Percentiles rank a stretch among this genome's conserved stretches.
phyloP scores from a whole-genome alignment of 2,113 vertebrate genomes.

The Pachyramphus minor region DNA sequence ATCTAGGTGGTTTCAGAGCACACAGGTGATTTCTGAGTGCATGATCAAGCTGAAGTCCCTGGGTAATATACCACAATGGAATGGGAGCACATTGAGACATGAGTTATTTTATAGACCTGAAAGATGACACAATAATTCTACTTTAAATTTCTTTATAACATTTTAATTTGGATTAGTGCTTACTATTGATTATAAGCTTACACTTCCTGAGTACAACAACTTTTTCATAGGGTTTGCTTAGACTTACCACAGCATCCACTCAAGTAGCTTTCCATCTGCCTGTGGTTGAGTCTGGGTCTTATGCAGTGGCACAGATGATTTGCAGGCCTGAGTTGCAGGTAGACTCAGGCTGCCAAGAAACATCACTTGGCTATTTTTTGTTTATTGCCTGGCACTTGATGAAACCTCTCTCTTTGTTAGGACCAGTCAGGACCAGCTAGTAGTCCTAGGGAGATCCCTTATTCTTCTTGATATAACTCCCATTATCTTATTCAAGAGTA shows the following conservation, averaged over 20 bases:
- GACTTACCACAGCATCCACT: background rate
- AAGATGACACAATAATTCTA: background rate
- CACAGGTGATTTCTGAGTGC: background rate
- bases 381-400: background rate
- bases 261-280: background rate
- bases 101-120: background rate
- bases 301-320: background rate
- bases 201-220: background rate
- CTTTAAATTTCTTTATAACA: background rate
- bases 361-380: background rate
- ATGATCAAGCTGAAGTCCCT: background rate
- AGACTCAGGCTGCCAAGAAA: background rate
- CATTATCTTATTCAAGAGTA: background rate
- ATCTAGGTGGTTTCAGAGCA: background rate
- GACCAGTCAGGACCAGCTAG: background rate
- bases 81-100: rapidly evolving
- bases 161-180: background rate
- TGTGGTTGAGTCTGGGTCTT: background rate
- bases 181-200: background rate
- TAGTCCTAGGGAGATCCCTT: background rate
- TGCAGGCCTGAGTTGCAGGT: background rate
- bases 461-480: background rate
- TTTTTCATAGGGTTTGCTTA: background rate
- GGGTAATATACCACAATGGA: rapidly evolving
- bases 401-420: background rate